phyloP scores from a whole-genome alignment of 2,113 vertebrate species.

The Carassius carassius region DNA sequence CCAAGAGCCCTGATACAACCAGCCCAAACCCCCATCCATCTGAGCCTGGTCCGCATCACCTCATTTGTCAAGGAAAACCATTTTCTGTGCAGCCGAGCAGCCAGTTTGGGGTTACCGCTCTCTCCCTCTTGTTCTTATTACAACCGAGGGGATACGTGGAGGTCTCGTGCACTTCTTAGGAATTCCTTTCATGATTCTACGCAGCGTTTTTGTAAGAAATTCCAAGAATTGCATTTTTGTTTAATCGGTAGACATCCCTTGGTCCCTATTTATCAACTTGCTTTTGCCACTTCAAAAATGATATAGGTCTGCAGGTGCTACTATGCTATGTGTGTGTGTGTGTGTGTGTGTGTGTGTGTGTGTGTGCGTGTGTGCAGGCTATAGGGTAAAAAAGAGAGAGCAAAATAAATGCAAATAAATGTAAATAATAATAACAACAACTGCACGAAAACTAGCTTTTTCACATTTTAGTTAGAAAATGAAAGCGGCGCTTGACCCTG shows the following conservation, averaged over 20 bases:
- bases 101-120: slow-evolving; percentile 59
- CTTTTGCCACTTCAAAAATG: slow-evolving; percentile 6
- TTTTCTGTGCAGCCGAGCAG: slow-evolving; percentile 65
- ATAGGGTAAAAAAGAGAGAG: background rate
- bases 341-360: background rate
- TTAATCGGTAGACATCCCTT: slow-evolving; percentile 14
- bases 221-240: slow-evolving; percentile 36
- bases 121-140: slow-evolving; percentile 28
- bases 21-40: slow-evolving; percentile 67
- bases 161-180: slow-evolving; percentile 22
- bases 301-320: slow-evolving; percentile 20
- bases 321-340: background rate
- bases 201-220: background rate
- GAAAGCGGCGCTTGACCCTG: background rate
- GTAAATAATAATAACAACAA: background rate
- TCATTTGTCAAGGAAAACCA: slow-evolving; percentile 71
- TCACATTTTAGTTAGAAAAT: background rate
- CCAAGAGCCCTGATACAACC: slow-evolving; percentile 66
- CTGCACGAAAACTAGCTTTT: background rate
- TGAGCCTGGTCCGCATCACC: slow-evolving; percentile 59
- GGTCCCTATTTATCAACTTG: slow-evolving; percentile 3
- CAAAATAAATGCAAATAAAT: background rate
- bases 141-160: slow-evolving; percentile 28
- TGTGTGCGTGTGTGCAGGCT: background rate
- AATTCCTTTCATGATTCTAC: slow-evolving; percentile 32